phyloP scores from a whole-genome alignment of 2,797 vertebrate species.

The Avahi laniger region DNA sequence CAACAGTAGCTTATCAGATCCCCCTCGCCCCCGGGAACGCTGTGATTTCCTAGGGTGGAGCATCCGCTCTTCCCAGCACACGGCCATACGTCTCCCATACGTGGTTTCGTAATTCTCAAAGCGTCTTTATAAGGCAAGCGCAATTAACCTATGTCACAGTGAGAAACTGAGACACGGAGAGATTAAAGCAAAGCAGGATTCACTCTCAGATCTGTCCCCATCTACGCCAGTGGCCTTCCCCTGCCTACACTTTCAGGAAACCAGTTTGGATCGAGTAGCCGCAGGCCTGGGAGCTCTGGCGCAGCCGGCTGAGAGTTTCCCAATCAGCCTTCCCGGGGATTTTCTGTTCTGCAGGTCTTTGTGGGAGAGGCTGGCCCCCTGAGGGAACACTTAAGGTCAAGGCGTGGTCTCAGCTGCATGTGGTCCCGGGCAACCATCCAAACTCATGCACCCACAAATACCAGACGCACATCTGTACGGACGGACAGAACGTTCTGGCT shows the following conservation, averaged over 20 bases:
- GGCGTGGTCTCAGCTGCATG: background rate
- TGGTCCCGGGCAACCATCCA: background rate
- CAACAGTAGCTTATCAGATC: background rate
- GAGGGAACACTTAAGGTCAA: background rate
- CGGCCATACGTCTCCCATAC: rapidly evolving
- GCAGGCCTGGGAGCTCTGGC: background rate
- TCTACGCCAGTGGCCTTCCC: background rate
- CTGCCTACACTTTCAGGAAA: background rate
- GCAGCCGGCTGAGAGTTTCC: background rate
- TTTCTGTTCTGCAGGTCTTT: background rate
- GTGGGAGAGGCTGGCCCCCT: background rate
- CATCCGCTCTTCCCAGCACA: rapidly evolving
- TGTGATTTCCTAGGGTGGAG: background rate
- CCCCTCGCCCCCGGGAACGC: rapidly evolving
- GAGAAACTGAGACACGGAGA: background rate
- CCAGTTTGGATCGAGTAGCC: too few species aligned
- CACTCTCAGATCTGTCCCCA: background rate
- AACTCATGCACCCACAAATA: background rate
- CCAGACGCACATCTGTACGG: rapidly evolving
- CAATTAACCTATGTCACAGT: background rate
- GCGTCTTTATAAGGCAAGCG: background rate
- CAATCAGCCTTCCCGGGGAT: background rate
- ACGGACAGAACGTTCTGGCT: background rate
- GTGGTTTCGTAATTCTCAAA: background rate
- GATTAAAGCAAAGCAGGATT: background rate